phyloP scores from a whole-genome alignment of 1,140 invertebrate species.

The Mercenaria mercenaria region DNA sequence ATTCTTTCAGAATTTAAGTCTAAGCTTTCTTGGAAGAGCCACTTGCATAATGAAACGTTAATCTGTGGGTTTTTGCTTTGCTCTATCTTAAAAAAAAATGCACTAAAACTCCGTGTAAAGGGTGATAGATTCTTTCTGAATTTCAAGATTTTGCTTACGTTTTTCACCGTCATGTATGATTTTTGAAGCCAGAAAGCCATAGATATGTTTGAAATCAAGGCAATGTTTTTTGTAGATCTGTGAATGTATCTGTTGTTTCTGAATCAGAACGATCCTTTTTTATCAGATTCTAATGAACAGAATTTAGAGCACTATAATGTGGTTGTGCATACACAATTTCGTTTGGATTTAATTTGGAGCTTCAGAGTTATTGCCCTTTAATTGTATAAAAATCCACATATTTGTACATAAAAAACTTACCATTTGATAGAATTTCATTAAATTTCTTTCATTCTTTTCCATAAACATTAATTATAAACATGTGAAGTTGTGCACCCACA shows the following conservation, averaged over 20 bases:
- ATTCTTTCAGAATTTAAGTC: too few species aligned
- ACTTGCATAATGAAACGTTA: conserved; percentile 39
- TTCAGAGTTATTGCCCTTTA: too few species aligned
- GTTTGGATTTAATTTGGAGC: too few species aligned
- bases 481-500: too few species aligned
- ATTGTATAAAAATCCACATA: too few species aligned
- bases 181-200: conserved; percentile 30
- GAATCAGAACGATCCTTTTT: neutral
- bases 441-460: neutral
- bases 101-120: conserved; percentile 65
- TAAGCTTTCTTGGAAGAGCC: too few species aligned
- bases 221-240: neutral
- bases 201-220: conserved; percentile 33
- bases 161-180: conserved; percentile 56
- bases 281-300: neutral
- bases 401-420: too few species aligned
- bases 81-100: conserved; percentile 58
- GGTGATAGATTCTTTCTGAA: conserved; percentile 63
- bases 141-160: conserved; percentile 1
- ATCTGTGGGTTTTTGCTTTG: conserved; percentile 49
- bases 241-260: neutral
- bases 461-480: neutral
- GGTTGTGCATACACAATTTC: too few species aligned
- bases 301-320: too few species aligned
- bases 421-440: too few species aligned